phyloP scores from a whole-genome alignment of 2,888 invertebrate genomes.

The Drosophila kokeensis region DNA sequence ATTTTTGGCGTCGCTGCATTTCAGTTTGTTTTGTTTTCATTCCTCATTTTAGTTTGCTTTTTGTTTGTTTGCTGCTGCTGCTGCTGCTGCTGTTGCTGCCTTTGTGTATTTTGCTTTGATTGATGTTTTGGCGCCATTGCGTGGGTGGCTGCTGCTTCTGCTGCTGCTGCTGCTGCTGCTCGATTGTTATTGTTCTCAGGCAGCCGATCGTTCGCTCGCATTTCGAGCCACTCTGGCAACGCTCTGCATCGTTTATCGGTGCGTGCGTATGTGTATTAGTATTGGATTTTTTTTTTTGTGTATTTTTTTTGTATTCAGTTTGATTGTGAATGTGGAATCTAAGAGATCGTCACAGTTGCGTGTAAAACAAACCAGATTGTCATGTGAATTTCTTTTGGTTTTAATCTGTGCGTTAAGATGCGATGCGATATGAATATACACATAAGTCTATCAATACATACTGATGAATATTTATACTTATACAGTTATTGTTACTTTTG shows the following conservation, averaged over 20 bases:
- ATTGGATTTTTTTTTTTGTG: not conserved
- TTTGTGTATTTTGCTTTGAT: conserved; percentile 64
- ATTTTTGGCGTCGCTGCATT: conserved; percentile 29
- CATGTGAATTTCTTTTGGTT: conserved; percentile 69
- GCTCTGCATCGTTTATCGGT: conserved; percentile 15
- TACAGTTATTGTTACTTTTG: conserved; percentile 13
- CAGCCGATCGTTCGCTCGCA: conserved; percentile 11
- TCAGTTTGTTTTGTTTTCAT: conserved; percentile 37
- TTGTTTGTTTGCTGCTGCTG: conserved; percentile 3
- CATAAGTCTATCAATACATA: conserved; percentile 17
- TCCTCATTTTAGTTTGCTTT: conserved; percentile 40
- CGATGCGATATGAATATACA: conserved; percentile 12
- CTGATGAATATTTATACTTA: not conserved
- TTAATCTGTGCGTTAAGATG: conserved; percentile 37
- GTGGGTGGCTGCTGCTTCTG: conserved; percentile 40
- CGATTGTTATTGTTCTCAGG: conserved; percentile 42
- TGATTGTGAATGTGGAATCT: conserved; percentile 17
- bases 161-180: not conserved
- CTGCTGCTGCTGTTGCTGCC: conserved; percentile 10
- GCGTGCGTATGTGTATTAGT: conserved; percentile 5
- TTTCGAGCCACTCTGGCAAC: conserved; percentile 49
- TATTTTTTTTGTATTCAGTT: not conserved
- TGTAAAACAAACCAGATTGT: conserved; percentile 68
- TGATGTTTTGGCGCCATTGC: conserved; percentile 76
- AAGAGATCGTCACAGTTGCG: conserved; percentile 50